Percentiles rank a stretch among this genome's conserved stretches.
Evolutionary conservation across 2,797 vertebrate species (phyloP).

Genomic region (Allenopithecus nigroviridis): DNA sequence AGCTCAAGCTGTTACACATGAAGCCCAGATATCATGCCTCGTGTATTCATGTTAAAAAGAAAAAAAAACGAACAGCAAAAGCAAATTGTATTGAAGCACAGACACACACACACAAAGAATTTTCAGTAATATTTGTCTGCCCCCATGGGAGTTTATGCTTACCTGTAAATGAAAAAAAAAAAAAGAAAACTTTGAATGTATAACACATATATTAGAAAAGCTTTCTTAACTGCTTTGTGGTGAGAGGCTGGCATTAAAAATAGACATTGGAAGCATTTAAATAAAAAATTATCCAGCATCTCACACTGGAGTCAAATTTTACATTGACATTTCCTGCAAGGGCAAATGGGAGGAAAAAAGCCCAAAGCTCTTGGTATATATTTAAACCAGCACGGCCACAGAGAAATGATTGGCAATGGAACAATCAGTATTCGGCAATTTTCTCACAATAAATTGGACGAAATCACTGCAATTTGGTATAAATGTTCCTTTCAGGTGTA

Average conservation of each 20-base stretch:
- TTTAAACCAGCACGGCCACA: constrained; percentile 62
- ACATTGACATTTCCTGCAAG: constrained; percentile 12
- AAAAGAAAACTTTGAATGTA: not conserved
- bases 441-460: constrained; percentile 53
- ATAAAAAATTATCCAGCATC: constrained; percentile 60
- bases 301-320: constrained; percentile 60
- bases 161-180: not conserved
- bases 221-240: constrained; percentile 50
- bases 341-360: not conserved
- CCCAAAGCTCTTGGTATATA: constrained; percentile 18
- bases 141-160: constrained; percentile 39
- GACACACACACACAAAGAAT: not conserved
- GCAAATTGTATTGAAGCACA: not conserved
- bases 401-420: constrained; percentile 53
- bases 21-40: not conserved
- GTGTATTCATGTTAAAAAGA: not conserved
- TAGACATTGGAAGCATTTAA: constrained; percentile 58
- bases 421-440: constrained; percentile 58
- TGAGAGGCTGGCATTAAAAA: constrained; percentile 60
- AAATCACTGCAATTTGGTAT: constrained; percentile 70
- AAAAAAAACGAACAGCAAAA: not conserved
- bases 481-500: constrained; percentile 42
- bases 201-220: constrained; percentile 45
- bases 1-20: not conserved
- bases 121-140: constrained; percentile 55